Conservation (phyloP, 1,140 invertebrate genomes). For the Euura saliciscinereae region DNA sequence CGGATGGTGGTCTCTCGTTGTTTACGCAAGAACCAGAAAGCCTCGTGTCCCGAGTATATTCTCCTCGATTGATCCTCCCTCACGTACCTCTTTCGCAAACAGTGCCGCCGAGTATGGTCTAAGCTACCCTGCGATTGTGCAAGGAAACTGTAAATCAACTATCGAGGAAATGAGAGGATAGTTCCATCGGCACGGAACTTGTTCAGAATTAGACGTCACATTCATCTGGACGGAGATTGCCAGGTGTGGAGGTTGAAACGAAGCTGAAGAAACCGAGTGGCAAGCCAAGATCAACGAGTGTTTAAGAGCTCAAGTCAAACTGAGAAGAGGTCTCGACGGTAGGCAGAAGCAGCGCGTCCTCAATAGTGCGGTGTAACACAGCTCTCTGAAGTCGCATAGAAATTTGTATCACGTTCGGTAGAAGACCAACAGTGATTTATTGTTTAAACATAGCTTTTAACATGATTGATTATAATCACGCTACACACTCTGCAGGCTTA, state of each 20-base stretch:
- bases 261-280: background rate
- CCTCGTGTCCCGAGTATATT: background rate
- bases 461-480: background rate
- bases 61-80: background rate
- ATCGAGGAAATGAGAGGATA: too few species aligned
- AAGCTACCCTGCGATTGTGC: too few species aligned
- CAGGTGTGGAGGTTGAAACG: background rate
- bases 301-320: background rate
- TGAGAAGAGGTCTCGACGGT: background rate
- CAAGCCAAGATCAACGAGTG: background rate
- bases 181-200: too few species aligned
- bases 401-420: conserved; percentile 5
- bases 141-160: too few species aligned
- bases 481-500: background rate
- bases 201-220: background rate
- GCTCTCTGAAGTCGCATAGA: background rate
- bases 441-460: background rate
- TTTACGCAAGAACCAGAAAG: conserved; percentile 6
- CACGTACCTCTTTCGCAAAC: background rate
- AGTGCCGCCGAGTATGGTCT: background rate
- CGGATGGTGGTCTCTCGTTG: background rate
- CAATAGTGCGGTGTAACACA: background rate
- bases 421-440: conserved; percentile 3
- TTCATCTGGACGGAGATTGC: background rate
- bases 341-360: background rate